phyloP scores from a whole-genome alignment of 37 sponge, comb jelly and placozoan genomes.

The Theonella swinhoei region DNA sequence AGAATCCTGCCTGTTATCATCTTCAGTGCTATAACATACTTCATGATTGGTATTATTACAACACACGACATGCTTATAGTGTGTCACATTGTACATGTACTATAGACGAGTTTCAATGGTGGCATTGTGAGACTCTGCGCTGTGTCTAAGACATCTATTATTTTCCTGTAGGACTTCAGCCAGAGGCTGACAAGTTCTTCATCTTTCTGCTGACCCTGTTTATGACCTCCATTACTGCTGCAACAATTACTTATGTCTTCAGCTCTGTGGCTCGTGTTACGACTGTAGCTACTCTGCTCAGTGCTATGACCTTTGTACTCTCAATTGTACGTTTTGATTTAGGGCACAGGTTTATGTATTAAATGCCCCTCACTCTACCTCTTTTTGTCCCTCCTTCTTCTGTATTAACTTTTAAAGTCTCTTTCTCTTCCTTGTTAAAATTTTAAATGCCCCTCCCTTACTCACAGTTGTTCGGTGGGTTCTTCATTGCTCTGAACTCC shows the following conservation, averaged over 20 bases:
- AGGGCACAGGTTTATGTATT: no score
- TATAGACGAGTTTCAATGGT: no score
- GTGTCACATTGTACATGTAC: no score
- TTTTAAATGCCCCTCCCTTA: no score
- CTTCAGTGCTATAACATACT: not conserved
- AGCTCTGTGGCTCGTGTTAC: constrained; percentile 56
- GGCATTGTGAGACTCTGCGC: no score
- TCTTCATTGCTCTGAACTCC: constrained; percentile 58
- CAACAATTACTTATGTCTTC: constrained; percentile 54
- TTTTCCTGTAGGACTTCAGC: no score
- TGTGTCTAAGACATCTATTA: no score
- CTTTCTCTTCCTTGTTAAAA: no score
- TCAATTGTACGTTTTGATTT: constrained; percentile 63
- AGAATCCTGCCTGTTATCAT: not conserved
- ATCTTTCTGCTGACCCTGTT: constrained; percentile 59
- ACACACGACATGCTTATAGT: no score
- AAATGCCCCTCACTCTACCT: no score
- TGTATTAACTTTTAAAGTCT: no score
- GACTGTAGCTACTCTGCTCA: constrained; percentile 58
- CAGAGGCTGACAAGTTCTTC: constrained; percentile 38
- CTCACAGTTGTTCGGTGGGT: constrained; percentile 81
- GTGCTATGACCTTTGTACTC: constrained; percentile 65
- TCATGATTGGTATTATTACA: not conserved
- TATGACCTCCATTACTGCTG: constrained; percentile 52
- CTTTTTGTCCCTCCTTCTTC: no score